phyloP scores from a whole-genome alignment of 1,140 invertebrate species.

The Subanguina moxae region DNA sequence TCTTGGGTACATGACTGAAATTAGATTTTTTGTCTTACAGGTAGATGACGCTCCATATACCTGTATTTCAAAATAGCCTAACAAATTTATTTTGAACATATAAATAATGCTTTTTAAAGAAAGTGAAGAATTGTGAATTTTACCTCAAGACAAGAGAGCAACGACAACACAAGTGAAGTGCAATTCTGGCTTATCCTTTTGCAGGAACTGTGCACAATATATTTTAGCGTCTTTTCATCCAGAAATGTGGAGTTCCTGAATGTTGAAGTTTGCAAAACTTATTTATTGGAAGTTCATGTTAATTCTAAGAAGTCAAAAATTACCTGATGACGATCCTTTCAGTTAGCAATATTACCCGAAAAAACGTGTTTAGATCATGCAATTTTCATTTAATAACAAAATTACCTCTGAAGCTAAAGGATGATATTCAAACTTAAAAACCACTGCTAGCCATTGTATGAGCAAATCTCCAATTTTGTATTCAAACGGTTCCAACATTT shows the following conservation, averaged over 20 bases:
- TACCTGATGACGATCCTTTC: too few species aligned
- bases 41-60: background rate
- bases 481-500: constrained; percentile 19
- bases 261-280: background rate
- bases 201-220: constrained; percentile 14
- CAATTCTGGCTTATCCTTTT: constrained; percentile 15
- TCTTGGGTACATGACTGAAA: constrained; percentile 2
- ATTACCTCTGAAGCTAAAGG: constrained; percentile 16
- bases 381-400: background rate
- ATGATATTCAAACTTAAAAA: constrained; percentile 8
- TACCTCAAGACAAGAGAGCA: constrained; percentile 12
- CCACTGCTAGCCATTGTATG: constrained; percentile 20
- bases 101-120: too few species aligned
- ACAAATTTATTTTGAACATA: too few species aligned
- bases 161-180: background rate
- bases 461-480: constrained; percentile 9
- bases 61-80: constrained; percentile 11
- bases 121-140: too few species aligned
- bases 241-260: constrained; percentile 9
- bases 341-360: too few species aligned
- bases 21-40: background rate
- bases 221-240: constrained; percentile 15
- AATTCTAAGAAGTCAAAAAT: background rate
- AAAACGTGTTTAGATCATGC: too few species aligned
- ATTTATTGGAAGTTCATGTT: background rate